Base-by-base conservation (phyloP, 1,140 invertebrate genomes). In the Vollenhovia emeryi region DNA sequence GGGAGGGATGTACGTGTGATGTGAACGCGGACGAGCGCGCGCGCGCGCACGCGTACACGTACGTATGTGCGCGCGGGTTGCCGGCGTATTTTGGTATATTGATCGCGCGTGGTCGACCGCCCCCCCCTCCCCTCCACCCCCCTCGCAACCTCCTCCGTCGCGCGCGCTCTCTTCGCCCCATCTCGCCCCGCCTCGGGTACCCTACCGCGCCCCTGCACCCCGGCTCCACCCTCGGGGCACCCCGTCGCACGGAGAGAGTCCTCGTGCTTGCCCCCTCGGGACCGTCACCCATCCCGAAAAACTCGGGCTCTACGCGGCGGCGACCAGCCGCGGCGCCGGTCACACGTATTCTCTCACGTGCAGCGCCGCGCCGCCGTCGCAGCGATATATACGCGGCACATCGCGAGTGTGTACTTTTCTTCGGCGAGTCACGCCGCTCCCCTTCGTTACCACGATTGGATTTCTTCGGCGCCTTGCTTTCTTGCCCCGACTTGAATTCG, bases 31-130 rank as follows among this genome's bases (percentile, higher is more conserved):
- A 4, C 59, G 69, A 24, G 57, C 62, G 82, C 82, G 74, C 84
- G 88, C 85, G 87, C 85, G 88, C 80, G 60, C 82, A 66, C 68
- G 73, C 40, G 84, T 85, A 80, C 79, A 87, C 85, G 85, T 87
- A 85, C 78, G 86, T 89, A 78, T 89, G 91, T 90, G 92, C 91
- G 86, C 78, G 90, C 91, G 92, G 90, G 90, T 93, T 94, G 93
- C 91, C 93, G 92, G 91, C 92, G 93, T 95, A 94, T 94, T 95
- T 95, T 95, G 94, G 94, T 95, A 95, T 95, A 95, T 95, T 95
- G 94, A 95, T 95, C 94, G 94, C 91, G 91, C 92, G 92, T 93
- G 91, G 93, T 95, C 93, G 93, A 93, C 95, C 95, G 95, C 94
- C 95, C 95, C 95, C 94, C 93, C 91, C 91, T 90, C 89, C 92